Conservation (phyloP, 2,888 invertebrate species). For the Herminia tarsipennalis region DNA sequence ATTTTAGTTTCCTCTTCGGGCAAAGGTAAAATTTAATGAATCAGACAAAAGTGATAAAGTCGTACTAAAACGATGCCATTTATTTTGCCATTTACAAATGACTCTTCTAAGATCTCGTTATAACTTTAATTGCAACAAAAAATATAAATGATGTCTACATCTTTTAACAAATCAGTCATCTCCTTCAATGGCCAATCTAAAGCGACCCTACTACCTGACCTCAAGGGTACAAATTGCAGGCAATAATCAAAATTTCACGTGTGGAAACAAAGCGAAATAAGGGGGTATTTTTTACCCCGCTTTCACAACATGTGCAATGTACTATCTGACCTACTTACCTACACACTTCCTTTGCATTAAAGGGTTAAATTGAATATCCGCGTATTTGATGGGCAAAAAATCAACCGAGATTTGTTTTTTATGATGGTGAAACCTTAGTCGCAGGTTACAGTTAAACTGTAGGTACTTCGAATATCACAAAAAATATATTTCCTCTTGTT, state of each 20-base stretch:
- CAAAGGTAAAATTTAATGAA: no score
- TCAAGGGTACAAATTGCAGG: slow-evolving; percentile 81
- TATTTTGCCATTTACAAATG: slow-evolving; percentile 6
- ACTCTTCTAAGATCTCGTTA: neutral
- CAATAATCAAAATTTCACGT: slow-evolving; percentile 73
- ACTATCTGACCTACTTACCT: slow-evolving; percentile 81
- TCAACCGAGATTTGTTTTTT: slow-evolving; percentile 55
- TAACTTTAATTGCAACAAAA: neutral
- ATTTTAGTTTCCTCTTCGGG: no score
- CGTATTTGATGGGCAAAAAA: slow-evolving; percentile 64
- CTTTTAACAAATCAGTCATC: neutral
- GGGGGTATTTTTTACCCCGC: slow-evolving; percentile 79
- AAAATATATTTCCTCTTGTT: slow-evolving; percentile 2
- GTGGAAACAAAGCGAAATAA: slow-evolving; percentile 77
- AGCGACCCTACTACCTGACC: slow-evolving; percentile 46
- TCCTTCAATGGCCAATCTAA: slow-evolving; percentile 49
- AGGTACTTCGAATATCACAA: neutral
- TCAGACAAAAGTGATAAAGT: neutral
- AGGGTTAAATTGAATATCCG: slow-evolving; percentile 80
- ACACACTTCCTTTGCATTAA: slow-evolving; percentile 82
- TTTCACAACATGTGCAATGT: slow-evolving; percentile 85
- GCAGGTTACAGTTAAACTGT: slow-evolving; percentile 27
- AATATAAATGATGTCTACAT: slow-evolving; percentile 4
- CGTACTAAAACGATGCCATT: neutral
- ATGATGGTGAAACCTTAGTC: slow-evolving; percentile 48